A percentile compares a stretch with the other conserved stretches of the same genome.
Evolutionary conservation across 2,888 invertebrate genomes (phyloP).

Genomic region (Cataglyphis altisquamis): DNA sequence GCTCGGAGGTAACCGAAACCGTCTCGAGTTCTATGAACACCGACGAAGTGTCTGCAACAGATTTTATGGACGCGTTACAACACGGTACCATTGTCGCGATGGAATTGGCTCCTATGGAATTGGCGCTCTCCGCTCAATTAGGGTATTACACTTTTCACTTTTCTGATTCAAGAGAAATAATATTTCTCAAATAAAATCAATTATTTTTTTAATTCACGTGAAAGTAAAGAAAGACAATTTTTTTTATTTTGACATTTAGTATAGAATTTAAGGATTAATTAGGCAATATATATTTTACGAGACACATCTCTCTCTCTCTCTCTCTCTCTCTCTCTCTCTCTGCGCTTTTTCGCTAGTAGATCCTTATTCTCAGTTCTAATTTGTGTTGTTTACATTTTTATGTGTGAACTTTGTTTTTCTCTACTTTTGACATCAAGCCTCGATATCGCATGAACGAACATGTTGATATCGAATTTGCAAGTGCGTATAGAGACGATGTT

Average conservation of each 20-base stretch:
- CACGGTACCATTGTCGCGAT: constrained; percentile 16
- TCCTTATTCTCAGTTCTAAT: background rate
- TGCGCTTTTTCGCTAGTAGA: background rate
- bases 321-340: background rate
- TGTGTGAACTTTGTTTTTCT: background rate
- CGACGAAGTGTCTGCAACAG: constrained; percentile 53
- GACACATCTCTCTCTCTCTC: no score
- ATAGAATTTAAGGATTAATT: background rate
- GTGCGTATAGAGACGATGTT: constrained; percentile 49
- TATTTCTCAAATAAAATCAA: background rate
- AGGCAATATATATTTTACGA: background rate
- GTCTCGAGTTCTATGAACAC: constrained; percentile 65
- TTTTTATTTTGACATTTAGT: background rate
- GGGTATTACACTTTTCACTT: constrained; percentile 50
- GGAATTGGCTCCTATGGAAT: constrained; percentile 45
- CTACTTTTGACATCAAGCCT: background rate
- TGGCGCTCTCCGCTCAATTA: constrained; percentile 54
- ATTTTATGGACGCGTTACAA: constrained; percentile 50
- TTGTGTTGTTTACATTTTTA: background rate
- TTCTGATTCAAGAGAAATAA: background rate
- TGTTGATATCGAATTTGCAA: constrained; percentile 66
- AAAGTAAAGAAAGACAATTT: background rate
- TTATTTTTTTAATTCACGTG: background rate
- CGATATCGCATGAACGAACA: constrained; percentile 19
- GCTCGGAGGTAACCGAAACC: constrained; percentile 35